These are phyloP conservation scores for Anoplolepis gracilipes DNA, from an alignment of 1,140 invertebrate species.

Conservation along the genomic window DNA sequence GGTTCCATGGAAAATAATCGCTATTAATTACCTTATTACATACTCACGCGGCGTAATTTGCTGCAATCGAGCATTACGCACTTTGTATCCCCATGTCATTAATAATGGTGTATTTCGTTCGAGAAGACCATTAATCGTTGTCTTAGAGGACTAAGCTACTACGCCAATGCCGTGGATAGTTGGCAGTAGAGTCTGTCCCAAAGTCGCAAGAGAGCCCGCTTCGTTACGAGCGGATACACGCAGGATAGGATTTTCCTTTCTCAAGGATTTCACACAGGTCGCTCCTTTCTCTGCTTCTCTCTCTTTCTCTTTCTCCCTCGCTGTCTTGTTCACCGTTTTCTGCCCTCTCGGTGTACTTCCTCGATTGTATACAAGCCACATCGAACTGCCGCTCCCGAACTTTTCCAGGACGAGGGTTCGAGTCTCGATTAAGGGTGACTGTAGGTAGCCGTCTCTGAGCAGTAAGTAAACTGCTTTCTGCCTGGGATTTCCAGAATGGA, in stretches of 20 bases:
- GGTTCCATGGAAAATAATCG: constrained; percentile 36
- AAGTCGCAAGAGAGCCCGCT: constrained; percentile 52
- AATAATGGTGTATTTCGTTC: constrained; percentile 52
- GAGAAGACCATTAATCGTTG: constrained; percentile 55
- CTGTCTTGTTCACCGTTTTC: neutral
- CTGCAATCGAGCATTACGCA: constrained; percentile 42
- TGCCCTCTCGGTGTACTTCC: neutral
- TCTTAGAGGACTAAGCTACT: constrained; percentile 44
- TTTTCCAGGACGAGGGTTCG: constrained; percentile 65
- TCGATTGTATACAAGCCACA: constrained; percentile 54
- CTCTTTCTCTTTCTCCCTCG: neutral
- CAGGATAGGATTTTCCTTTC: constrained; percentile 60
- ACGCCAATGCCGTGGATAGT: constrained; percentile 19
- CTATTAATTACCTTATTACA: constrained; percentile 33
- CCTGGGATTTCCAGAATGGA: constrained; percentile 35
- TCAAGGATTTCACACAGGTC: constrained; percentile 58
- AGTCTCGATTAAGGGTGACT: constrained; percentile 60
- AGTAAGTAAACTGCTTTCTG: constrained; percentile 53
- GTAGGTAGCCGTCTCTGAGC: constrained; percentile 55
- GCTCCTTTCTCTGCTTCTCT: neutral
- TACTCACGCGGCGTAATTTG: constrained; percentile 53
- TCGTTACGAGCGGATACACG: constrained; percentile 64
- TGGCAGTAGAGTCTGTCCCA: constrained; percentile 49
- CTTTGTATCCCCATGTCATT: constrained; percentile 58
- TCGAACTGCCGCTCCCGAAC: constrained; percentile 48